Evolutionary conservation across 2,888 invertebrate species (phyloP), one percentile per base, ranked within the genome.

Genomic region (Pollenia griseotomentosa): DNA sequence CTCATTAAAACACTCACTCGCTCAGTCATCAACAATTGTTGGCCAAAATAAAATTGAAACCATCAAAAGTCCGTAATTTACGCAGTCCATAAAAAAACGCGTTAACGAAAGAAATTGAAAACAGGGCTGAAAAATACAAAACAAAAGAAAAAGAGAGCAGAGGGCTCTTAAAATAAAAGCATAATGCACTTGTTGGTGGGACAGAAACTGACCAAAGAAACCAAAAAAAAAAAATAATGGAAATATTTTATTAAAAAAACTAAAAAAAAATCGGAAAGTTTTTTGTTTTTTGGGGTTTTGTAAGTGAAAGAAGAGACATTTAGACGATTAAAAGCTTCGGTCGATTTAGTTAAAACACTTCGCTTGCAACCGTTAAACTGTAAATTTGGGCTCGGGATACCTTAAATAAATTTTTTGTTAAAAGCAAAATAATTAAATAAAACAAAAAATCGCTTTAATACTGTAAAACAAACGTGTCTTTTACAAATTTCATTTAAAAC

Each of bases 271-370:
- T 57, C 55, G 46, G 63, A 65, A 83, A 71, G 65, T 83, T 83
- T 71, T 44, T 61, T 16, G 48, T 59, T 51, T 5, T n/a, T 63
- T 55, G 9, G 8, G 44, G 0, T 40, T n/a, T 73, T 51, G 16
- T 2, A 57, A 19, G 57, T 44, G 10, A 19, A 61, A 53, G 53
- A 68, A 63, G 46, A 48, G 46, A 40, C 48, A 51, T n/a, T 70
- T 42, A 14, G 59, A 53, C 71, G 53, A 73, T 86, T 68, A 55
- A 74, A 53, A 74, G 23, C 53, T 78, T 86, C 55, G 63, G 48
- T 75, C 14, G 68, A 51, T 75, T 74, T 33, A 68, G 66, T 78
- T 61, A 73, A 57, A 74, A 63, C 82, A 86, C 48, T 85, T 53
- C 55, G 57, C 70, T 80, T 75, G 12, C 63, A 71, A 80, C 68